phyloP scores from a whole-genome alignment of 2,797 vertebrate species.

The Mormyrops attenuatus region DNA sequence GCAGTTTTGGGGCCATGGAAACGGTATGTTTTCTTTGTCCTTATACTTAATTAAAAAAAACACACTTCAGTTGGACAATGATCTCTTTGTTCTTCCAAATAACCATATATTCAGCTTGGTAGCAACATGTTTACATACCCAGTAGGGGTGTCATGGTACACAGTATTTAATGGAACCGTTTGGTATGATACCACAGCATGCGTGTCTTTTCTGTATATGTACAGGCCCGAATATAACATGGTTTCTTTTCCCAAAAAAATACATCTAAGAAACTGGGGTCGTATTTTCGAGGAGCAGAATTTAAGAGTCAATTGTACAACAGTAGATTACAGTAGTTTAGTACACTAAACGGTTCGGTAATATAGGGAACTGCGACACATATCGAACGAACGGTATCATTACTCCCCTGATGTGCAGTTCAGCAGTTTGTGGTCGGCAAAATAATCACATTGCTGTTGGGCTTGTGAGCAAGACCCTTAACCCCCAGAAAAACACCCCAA shows the following conservation, averaged over 20 bases:
- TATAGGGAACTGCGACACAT: background rate
- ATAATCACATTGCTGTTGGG: background rate
- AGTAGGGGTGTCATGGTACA: background rate
- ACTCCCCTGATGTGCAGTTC: background rate
- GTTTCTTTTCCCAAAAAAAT: background rate
- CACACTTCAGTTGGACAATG: background rate
- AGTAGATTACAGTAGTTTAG: too few species aligned
- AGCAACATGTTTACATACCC: background rate
- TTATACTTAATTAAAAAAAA: background rate
- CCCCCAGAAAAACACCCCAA: background rate
- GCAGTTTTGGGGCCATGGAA: background rate
- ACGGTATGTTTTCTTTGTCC: background rate
- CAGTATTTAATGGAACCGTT: background rate
- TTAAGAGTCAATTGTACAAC: background rate
- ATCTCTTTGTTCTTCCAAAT: background rate
- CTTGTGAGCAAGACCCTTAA: background rate
- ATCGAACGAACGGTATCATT: background rate
- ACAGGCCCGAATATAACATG: background rate
- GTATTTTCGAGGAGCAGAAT: background rate
- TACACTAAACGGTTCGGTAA: background rate
- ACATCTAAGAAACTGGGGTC: background rate
- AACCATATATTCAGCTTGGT: background rate
- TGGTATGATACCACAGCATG: background rate
- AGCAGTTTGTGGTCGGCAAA: background rate
- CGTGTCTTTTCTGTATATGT: background rate